A percentile compares a stretch with the other conserved stretches of the same genome.
phyloP scores from a whole-genome alignment of 2,113 vertebrate species.

The Chiloscyllium plagiosum region DNA sequence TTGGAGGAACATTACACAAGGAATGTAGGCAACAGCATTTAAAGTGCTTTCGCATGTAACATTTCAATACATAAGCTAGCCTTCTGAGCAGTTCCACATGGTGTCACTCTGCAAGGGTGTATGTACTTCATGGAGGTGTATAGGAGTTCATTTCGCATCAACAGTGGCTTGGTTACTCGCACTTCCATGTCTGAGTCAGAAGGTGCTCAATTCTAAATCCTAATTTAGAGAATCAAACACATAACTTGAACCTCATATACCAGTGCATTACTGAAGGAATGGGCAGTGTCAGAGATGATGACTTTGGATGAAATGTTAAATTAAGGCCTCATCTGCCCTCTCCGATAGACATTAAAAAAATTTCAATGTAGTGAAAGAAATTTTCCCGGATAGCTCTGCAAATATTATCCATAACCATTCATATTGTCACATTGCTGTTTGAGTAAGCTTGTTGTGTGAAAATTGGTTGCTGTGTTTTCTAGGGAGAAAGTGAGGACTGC shows the following conservation, averaged over 20 bases:
- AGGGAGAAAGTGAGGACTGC: too few species aligned
- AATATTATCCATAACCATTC: neutral
- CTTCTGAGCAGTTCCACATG: neutral
- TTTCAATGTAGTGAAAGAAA: neutral
- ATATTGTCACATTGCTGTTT: neutral
- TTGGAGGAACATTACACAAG: neutral
- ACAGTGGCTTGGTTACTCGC: neutral
- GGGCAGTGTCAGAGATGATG: neutral
- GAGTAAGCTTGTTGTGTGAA: neutral
- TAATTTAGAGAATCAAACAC: neutral
- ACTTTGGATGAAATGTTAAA: neutral
- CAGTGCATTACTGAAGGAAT: neutral
- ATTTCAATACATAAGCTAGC: neutral
- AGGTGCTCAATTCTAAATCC: neutral
- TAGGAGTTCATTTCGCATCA: neutral
- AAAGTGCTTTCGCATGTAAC: neutral
- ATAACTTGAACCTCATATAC: neutral
- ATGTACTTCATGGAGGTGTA: neutral
- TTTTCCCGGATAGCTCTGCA: neutral
- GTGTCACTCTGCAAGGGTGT: neutral
- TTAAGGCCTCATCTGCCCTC: neutral
- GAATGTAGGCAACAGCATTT: neutral
- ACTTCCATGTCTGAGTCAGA: neutral
- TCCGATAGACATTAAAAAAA: neutral
- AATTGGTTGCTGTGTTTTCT: neutral